Conservation (phyloP, 2,888 invertebrate species). For the Philopedon plagiatum region DNA sequence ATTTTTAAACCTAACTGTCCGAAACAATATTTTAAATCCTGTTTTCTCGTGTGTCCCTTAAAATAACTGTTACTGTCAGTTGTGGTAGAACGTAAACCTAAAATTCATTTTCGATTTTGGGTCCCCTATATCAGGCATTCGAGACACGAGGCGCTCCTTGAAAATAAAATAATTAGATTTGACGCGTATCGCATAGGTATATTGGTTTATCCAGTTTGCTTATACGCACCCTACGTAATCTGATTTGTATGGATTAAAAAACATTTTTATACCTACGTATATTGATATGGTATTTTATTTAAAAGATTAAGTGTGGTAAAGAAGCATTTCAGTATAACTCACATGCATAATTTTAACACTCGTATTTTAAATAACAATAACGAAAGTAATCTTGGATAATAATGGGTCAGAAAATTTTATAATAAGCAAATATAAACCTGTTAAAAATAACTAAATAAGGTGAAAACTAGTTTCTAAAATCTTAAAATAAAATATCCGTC, state of each 20-base stretch:
- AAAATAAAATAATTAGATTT: slow-evolving; percentile 35
- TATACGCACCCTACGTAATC: slow-evolving; percentile 13
- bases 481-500: too few relatives aligned
- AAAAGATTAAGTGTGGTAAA: too few relatives aligned
- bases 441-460: too few relatives aligned
- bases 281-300: too few relatives aligned
- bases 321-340: too few relatives aligned
- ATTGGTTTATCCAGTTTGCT: slow-evolving; percentile 36
- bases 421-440: too few relatives aligned
- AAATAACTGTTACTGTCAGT: slow-evolving; percentile 10
- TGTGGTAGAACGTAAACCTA: slow-evolving; percentile 1
- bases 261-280: too few relatives aligned
- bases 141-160: slow-evolving; percentile 15
- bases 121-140: slow-evolving; percentile 8
- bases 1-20: slow-evolving; percentile 1
- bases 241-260: slow-evolving; percentile 11
- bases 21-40: neutral
- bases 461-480: too few relatives aligned
- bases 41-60: neutral
- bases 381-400: too few relatives aligned
- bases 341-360: too few relatives aligned
- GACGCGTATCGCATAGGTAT: slow-evolving; percentile 31
- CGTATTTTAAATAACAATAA: too few relatives aligned
- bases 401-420: too few relatives aligned
- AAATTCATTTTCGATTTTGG: slow-evolving; percentile 17